These are phyloP conservation scores for Catostomus latipinnis DNA, from an alignment of 2,797 vertebrate species.

Conservation along the genomic window DNA sequence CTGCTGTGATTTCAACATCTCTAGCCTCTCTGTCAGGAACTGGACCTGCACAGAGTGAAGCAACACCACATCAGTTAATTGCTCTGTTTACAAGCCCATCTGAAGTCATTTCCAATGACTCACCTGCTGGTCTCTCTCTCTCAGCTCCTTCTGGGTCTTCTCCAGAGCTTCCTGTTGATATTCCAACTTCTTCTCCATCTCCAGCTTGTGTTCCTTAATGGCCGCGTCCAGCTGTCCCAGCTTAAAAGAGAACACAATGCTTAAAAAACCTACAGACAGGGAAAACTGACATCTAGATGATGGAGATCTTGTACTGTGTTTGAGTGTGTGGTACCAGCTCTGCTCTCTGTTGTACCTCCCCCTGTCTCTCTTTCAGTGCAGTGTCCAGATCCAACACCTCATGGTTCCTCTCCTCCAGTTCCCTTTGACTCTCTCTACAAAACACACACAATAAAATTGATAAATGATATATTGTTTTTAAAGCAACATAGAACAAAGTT, in stretches of 20 bases:
- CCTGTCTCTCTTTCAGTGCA: slow-evolving; percentile 90
- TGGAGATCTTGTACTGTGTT: background rate
- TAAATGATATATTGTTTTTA: background rate
- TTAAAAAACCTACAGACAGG: background rate
- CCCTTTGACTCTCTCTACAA: slow-evolving; percentile 85
- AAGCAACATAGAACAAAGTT: slow-evolving; percentile 4
- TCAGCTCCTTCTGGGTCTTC: slow-evolving; percentile 81
- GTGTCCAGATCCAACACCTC: slow-evolving; percentile 90
- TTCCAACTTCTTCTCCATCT: slow-evolving; percentile 90
- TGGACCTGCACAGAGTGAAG: slow-evolving; percentile 46
- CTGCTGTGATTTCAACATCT: slow-evolving; percentile 53
- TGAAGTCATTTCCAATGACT: background rate
- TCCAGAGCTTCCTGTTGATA: slow-evolving; percentile 84
- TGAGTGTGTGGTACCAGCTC: slow-evolving; percentile 81
- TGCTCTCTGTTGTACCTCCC: slow-evolving; percentile 93
- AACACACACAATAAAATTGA: slow-evolving; percentile 52
- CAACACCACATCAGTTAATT: background rate
- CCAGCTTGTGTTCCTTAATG: slow-evolving; percentile 87
- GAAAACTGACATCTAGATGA: background rate
- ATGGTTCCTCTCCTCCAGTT: slow-evolving; percentile 89
- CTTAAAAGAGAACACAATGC: slow-evolving; percentile 66
- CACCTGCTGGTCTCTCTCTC: slow-evolving; percentile 81
- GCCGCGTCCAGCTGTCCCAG: slow-evolving; percentile 89
- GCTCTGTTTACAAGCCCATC: background rate
- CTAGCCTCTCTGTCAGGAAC: slow-evolving; percentile 58